phyloP scores from a whole-genome alignment of 2,888 invertebrate species.

The Athripsodes cinereus region DNA sequence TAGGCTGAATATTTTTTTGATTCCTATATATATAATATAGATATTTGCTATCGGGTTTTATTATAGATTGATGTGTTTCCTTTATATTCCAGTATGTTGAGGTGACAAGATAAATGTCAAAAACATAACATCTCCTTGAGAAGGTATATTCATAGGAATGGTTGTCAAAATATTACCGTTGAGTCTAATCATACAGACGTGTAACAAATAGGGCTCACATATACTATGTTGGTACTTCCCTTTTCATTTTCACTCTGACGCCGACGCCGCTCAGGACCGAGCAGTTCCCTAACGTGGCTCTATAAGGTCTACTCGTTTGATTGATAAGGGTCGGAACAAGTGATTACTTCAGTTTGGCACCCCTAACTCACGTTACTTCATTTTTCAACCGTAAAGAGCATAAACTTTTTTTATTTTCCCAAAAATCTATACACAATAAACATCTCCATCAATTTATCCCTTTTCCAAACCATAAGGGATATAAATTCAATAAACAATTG shows the following conservation, averaged over 20 bases:
- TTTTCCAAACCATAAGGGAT: no score
- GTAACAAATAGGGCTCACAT: conserved; percentile 15
- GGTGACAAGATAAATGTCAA: no score
- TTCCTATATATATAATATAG: no score
- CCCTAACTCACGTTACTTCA: conserved; percentile 15
- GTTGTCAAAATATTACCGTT: conserved; percentile 2
- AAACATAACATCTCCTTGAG: background rate
- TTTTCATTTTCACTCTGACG: background rate
- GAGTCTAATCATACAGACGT: conserved; percentile 19
- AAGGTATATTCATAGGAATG: background rate
- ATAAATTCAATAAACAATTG: no score
- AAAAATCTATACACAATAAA: background rate
- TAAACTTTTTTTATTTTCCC: conserved; percentile 6
- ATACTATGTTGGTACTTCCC: no score
- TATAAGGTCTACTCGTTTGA: conserved; percentile 13
- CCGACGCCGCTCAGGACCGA: background rate
- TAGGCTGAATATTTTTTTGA: no score
- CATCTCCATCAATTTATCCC: background rate
- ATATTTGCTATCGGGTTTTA: no score
- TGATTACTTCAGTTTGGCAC: conserved; percentile 23
- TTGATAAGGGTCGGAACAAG: conserved; percentile 26
- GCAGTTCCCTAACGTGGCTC: background rate
- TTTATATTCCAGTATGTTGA: no score
- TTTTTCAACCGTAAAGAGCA: conserved; percentile 9
- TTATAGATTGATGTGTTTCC: no score